phyloP scores from a whole-genome alignment of 2,797 vertebrate genomes.

The Echeneis naucrates region DNA sequence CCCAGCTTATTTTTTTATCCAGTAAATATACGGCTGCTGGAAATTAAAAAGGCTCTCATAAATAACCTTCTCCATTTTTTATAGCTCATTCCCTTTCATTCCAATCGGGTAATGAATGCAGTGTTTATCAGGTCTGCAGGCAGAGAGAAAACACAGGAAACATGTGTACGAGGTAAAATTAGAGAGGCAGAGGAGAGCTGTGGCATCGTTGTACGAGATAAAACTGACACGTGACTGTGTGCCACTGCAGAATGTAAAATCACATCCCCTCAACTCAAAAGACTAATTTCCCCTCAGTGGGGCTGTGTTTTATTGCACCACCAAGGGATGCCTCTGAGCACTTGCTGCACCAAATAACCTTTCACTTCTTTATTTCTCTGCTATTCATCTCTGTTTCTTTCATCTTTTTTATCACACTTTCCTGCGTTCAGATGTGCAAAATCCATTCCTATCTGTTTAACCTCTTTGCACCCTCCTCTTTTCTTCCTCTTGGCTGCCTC shows the following conservation, averaged over 20 bases:
- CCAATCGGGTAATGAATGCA: constrained; percentile 20
- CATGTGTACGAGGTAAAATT: constrained; percentile 12
- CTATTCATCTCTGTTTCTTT: constrained; percentile 34
- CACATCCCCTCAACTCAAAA: constrained; percentile 38
- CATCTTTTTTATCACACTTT: constrained; percentile 30
- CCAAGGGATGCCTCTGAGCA: constrained; percentile 16
- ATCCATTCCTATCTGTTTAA: constrained; percentile 20
- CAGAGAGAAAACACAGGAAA: constrained; percentile 29
- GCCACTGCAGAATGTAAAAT: constrained; percentile 35
- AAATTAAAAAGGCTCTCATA: not conserved
- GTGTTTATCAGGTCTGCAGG: constrained; percentile 45
- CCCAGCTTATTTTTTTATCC: not conserved
- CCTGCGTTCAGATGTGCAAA: constrained; percentile 13
- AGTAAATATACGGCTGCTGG: not conserved
- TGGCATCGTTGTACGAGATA: not conserved
- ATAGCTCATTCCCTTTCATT: constrained; percentile 34
- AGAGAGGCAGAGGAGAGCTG: constrained; percentile 10
- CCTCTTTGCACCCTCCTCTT: constrained; percentile 17
- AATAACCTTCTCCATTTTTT: constrained; percentile 16
- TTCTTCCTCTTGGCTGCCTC: not conserved
- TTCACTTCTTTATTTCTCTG: constrained; percentile 34
- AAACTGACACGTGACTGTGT: constrained; percentile 27
- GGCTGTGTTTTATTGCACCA: constrained; percentile 15
- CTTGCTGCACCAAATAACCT: constrained; percentile 45
- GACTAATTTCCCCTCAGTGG: constrained; percentile 27